Evolutionary conservation across 2,113 vertebrate genomes (phyloP), one percentile per base, ranked within the genome.

Genomic region (Uria lomvia): DNA sequence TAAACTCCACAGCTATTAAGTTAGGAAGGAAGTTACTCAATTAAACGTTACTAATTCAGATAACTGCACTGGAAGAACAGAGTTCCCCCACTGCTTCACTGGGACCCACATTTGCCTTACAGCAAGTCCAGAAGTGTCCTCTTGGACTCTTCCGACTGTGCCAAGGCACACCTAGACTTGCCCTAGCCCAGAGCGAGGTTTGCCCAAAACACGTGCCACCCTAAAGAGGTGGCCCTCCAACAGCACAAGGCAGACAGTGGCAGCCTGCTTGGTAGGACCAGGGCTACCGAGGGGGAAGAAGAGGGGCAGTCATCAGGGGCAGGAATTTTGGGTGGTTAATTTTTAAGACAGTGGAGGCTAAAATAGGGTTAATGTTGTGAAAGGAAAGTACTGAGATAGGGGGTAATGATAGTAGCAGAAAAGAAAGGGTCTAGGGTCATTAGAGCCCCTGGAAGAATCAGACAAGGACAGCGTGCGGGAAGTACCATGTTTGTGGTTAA

Each of bases 191-290:
- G 26, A 27, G 23, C 0, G 6, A 42, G 20, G 17, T 68, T 87
- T 93, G 29, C 45, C 63, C 50, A 23, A 68, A 86, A 29, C 22
- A 16, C 3, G 10, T 22, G 14, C 1, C 5, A 14, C 21, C 9
- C 0, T 0, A 12, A 22, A n/a, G 49, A 60, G 29, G 10, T 15
- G n/a, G 8, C 40, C 26, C 45, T 43, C 26, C 17, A 22, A 20
- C 2, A 0, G 34, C 20, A 73, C 0, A 0, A 36, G 68, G 30
- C 47, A 26, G 68, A 27, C 59, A 29, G 74, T 29, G 34, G 24
- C 36, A 52, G 32, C 23, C 63, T 70, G 68, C 40, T 34, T 34
- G 10, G 36, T 20, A 38, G 56, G 43, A 19, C 23, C 6, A 19
- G 30, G 2, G 7, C 76, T 32, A 12, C 1, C 5, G 20, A 18